Evolutionary conservation across 2,888 invertebrate species (phyloP).

Genomic region (Trichogramma dendrolimi): DNA sequence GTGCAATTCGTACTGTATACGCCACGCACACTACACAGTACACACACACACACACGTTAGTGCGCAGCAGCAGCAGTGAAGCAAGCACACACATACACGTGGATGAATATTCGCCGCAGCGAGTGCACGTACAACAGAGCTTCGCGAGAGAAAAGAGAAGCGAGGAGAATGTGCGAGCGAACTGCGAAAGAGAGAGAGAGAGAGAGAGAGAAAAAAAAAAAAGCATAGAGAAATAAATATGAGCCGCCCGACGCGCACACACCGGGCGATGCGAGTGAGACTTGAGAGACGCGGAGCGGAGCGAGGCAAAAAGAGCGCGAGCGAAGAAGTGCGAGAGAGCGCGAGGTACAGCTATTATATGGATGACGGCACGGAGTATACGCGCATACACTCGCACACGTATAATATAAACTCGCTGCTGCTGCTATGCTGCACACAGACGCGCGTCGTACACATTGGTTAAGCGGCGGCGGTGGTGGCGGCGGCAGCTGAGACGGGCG

Average conservation of each 20-base stretch:
- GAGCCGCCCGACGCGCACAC: no score
- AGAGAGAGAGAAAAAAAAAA: slow-evolving; percentile 10
- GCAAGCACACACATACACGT: background rate
- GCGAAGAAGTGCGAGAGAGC: slow-evolving; percentile 2
- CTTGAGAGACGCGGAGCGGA: background rate
- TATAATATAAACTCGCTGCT: no score
- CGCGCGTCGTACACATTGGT: no score
- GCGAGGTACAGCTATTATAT: background rate
- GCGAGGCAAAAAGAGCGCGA: slow-evolving; percentile 14
- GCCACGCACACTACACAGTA: no score
- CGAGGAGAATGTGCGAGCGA: slow-evolving; percentile 8
- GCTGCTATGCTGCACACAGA: no score
- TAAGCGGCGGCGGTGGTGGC: no score
- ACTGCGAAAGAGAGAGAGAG: slow-evolving; percentile 11
- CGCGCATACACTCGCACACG: no score
- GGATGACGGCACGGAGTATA: no score
- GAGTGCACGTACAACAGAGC: background rate
- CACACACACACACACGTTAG: no score
- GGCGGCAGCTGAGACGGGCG: background rate
- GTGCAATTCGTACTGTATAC: no score
- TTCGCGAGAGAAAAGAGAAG: background rate
- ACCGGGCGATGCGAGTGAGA: no score
- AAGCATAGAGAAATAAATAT: slow-evolving; percentile 12
- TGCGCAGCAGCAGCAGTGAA: background rate
- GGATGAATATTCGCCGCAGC: no score